Percentiles rank a stretch among this genome's conserved stretches.
Conservation (phyloP, 2,888 invertebrate species). For the Caenorhabditis sp. region DNA sequence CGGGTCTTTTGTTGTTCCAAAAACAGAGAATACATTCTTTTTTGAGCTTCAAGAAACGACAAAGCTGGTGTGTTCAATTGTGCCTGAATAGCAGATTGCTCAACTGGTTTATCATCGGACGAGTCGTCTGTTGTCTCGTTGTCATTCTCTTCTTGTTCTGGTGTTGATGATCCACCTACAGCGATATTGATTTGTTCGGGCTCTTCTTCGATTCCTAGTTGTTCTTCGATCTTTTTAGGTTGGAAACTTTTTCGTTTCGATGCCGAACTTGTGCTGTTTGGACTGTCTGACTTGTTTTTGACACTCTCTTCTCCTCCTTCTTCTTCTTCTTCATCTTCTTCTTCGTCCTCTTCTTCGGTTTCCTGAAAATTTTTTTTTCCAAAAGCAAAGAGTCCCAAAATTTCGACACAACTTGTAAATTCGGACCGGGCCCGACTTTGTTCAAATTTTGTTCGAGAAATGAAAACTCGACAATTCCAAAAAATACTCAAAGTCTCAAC, state of each 20-base stretch:
- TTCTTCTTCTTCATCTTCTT: neutral
- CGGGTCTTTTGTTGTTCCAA: slow-evolving; percentile 76
- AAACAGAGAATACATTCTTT: slow-evolving; percentile 86
- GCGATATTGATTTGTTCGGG: slow-evolving; percentile 25
- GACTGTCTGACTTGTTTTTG: slow-evolving; percentile 54
- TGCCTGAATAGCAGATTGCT: slow-evolving; percentile 41
- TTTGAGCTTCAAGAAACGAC: slow-evolving; percentile 79
- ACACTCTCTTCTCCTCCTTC: slow-evolving; percentile 1
- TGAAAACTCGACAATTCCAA: no score
- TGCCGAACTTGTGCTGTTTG: slow-evolving; percentile 39
- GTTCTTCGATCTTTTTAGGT: slow-evolving; percentile 42
- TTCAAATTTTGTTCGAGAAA: no score
- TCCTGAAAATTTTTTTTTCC: neutral
- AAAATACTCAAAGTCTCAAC: no score
- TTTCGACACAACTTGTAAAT: no score
- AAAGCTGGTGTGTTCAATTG: slow-evolving; percentile 19
- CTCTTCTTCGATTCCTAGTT: slow-evolving; percentile 32
- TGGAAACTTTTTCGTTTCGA: slow-evolving; percentile 44
- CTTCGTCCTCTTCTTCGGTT: slow-evolving; percentile 2
- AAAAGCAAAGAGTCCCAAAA: no score
- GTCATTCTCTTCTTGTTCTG: slow-evolving; percentile 14
- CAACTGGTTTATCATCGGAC: slow-evolving; percentile 2
- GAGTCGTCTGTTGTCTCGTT: slow-evolving; percentile 14
- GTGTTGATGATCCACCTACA: slow-evolving; percentile 11
- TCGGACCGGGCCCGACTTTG: no score